Conservation (phyloP, 2,113 vertebrate genomes). For the Anoplopoma fimbria region DNA sequence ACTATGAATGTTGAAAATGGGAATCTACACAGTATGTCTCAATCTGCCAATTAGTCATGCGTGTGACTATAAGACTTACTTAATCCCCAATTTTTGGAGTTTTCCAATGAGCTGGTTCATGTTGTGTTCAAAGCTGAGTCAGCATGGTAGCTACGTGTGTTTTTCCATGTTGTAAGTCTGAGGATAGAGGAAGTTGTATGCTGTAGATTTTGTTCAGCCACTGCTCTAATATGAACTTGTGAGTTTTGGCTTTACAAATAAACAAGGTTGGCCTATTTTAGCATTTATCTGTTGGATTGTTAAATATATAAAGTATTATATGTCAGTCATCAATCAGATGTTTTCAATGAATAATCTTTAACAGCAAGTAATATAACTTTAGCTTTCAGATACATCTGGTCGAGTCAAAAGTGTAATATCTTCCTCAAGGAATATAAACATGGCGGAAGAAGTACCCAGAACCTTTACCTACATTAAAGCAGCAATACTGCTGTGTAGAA, state of each 20-base stretch:
- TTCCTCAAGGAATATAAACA: not conserved
- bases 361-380: not conserved
- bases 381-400: not conserved
- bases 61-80: not conserved
- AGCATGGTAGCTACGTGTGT: not conserved
- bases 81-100: conserved; percentile 27
- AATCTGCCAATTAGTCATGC: conserved; percentile 37
- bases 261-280: not conserved
- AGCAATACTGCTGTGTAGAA: not conserved
- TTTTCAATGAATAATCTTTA: not conserved
- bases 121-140: conserved; percentile 19
- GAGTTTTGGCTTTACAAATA: not conserved
- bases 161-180: not conserved
- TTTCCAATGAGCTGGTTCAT: conserved; percentile 31
- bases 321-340: not conserved
- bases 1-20: not conserved
- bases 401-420: not conserved
- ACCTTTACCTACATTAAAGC: not conserved
- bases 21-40: not conserved
- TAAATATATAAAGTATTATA: not conserved
- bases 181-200: not conserved
- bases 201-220: not conserved
- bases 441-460: not conserved
- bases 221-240: not conserved
- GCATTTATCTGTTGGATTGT: not conserved